These are phyloP conservation scores for Amphiprion ocellaris DNA, from an alignment of 2,113 vertebrate species.

Conservation along the genomic window DNA sequence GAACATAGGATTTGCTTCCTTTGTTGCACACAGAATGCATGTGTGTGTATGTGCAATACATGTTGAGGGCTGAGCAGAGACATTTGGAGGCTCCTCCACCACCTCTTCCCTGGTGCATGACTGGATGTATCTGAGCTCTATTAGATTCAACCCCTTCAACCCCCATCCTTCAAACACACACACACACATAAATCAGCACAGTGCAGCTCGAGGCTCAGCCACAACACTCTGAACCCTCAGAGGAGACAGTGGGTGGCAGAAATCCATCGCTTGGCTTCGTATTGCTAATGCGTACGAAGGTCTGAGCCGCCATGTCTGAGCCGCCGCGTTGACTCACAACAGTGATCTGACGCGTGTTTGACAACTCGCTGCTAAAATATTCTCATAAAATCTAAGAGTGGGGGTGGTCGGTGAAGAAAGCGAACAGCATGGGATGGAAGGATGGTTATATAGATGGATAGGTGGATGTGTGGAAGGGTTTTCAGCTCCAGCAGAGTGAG, in stretches of 20 bases:
- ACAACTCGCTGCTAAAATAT: conserved; percentile 57
- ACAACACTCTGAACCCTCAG: conserved; percentile 92
- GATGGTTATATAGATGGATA: conserved; percentile 23
- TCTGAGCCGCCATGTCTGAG: conserved; percentile 62
- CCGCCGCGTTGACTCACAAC: conserved; percentile 39
- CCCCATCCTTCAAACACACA: conserved; percentile 26
- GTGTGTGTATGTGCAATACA: conserved; percentile 37
- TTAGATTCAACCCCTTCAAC: conserved; percentile 69
- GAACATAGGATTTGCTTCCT: conserved; percentile 83
- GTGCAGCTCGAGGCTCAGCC: conserved; percentile 93
- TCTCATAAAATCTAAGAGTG: conserved; percentile 59
- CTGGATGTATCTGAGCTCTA: conserved; percentile 81
- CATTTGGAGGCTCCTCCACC: conserved; percentile 91
- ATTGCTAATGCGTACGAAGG: conserved; percentile 65
- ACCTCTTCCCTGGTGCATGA: conserved; percentile 95
- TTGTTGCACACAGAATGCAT: conserved; percentile 44
- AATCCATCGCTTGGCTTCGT: conserved; percentile 65
- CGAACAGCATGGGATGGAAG: conserved; percentile 48
- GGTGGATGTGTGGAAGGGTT: conserved; percentile 38
- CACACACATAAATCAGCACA: conserved; percentile 83
- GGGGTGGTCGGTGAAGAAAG: conserved; percentile 25
- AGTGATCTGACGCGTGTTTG: conserved; percentile 53
- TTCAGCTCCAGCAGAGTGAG: conserved; percentile 58
- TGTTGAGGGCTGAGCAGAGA: conserved; percentile 70
- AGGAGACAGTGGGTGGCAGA: conserved; percentile 82